Evolutionary conservation across 2,113 vertebrate species (phyloP).

Genomic region (Silurus glanis): DNA sequence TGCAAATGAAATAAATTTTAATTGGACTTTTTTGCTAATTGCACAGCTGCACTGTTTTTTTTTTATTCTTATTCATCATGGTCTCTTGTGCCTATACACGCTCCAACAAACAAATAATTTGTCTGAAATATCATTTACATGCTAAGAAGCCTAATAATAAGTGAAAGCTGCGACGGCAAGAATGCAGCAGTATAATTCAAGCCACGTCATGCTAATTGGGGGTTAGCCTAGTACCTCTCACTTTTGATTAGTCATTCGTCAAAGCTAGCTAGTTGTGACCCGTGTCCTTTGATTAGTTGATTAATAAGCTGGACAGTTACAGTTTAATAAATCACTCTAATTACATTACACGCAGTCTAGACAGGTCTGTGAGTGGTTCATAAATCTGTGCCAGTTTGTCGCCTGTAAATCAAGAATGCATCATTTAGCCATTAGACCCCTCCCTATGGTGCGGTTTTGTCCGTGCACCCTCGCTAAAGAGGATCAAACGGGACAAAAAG

Average conservation of each 20-base stretch:
- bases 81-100: not conserved
- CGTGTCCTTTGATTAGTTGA: constrained; percentile 30
- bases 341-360: constrained; percentile 41
- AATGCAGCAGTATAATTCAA: constrained; percentile 23
- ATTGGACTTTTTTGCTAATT: not conserved
- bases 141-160: constrained; percentile 6
- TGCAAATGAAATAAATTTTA: constrained; percentile 14
- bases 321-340: constrained; percentile 45
- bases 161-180: constrained; percentile 22
- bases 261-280: constrained; percentile 32
- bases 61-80: constrained; percentile 5
- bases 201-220: constrained; percentile 26
- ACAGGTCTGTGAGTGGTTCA: constrained; percentile 40
- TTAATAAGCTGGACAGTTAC: constrained; percentile 44
- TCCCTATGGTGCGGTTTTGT: constrained; percentile 17
- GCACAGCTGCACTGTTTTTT: not conserved
- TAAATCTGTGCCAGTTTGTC: constrained; percentile 40
- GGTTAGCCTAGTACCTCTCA: constrained; percentile 35
- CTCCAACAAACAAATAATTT: constrained; percentile 14
- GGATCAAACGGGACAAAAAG: constrained; percentile 32
- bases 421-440: constrained; percentile 35
- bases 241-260: constrained; percentile 41
- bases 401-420: constrained; percentile 36
- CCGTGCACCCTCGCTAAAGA: constrained; percentile 13
- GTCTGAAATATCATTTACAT: constrained; percentile 17